Percentiles rank a stretch among this genome's conserved stretches.
phyloP scores from a whole-genome alignment of 2,888 invertebrate genomes.

The Spilosoma lubricipeda region DNA sequence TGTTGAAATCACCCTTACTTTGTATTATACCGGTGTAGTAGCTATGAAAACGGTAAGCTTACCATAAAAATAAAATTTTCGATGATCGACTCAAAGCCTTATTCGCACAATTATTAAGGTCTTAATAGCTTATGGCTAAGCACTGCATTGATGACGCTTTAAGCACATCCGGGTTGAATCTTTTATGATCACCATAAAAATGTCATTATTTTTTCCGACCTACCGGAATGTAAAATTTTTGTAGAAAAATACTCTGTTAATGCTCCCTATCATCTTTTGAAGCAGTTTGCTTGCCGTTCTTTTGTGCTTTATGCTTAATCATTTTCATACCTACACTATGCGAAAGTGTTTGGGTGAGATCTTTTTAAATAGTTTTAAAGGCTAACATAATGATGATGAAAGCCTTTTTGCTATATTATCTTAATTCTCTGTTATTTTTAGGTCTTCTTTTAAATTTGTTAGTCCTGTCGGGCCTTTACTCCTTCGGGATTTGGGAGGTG shows the following conservation, averaged over 20 bases:
- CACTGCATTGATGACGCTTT: constrained; percentile 61
- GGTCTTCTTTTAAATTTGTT: too few relatives aligned
- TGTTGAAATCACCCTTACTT: constrained; percentile 49
- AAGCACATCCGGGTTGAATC: constrained; percentile 61
- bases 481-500: too few relatives aligned
- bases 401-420: background rate
- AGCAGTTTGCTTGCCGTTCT: constrained; percentile 14
- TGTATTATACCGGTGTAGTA: constrained; percentile 24
- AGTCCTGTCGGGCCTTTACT: too few relatives aligned
- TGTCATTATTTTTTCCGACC: constrained; percentile 60
- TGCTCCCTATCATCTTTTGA: constrained; percentile 18
- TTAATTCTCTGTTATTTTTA: background rate
- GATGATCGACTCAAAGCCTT: constrained; percentile 57
- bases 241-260: constrained; percentile 21
- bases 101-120: constrained; percentile 51
- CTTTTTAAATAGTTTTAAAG: background rate
- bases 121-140: constrained; percentile 53
- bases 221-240: constrained; percentile 36
- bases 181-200: constrained; percentile 71
- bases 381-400: background rate
- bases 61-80: constrained; percentile 48
- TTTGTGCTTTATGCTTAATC: background rate
- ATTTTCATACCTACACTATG: background rate
- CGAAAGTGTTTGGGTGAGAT: background rate
- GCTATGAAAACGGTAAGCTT: constrained; percentile 51